Base-by-base conservation (phyloP, 1,140 invertebrate genomes). In the Drosophila pseudoobscura region DNA sequence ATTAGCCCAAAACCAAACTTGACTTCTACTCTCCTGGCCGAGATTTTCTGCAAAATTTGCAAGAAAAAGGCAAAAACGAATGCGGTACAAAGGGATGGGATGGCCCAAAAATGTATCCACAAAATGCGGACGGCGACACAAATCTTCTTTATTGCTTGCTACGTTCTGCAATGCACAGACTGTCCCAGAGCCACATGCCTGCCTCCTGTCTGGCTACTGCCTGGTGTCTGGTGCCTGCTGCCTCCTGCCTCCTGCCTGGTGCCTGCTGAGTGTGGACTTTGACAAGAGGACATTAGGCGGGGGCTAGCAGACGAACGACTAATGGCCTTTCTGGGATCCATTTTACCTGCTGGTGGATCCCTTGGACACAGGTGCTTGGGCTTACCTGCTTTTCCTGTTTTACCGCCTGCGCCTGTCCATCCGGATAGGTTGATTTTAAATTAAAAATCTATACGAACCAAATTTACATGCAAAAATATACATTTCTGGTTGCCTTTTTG, bases 81-180 rank as follows among this genome's bases (percentile, higher is more conserved):
- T 55, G 53, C 41, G 58, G 58, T 50, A 56, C 56, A 17, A 70
- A 66, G 58, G 77, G 45, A 53, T 52, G 58, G 77, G 45, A 49
- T 52, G 35, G 35, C 35, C 35, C 35, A 50, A 72, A 44, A 72
- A 72, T 75, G 68, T 69, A 82, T 77, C 74, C 77, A 74, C 82
- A 85, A 77, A 87, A 85, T 87, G 82, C 69, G 82, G 35, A 78
- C 52, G 74, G 82, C 68, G 70, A 85, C 82, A 85, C 82, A 85
- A 85, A 85, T 85, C 82, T 85, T 85, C 82, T 85, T 85, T 85
- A 85, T 85, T 85, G 82, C 82, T 69, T 78, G 78, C 59, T 85
- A 85, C 82, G 82, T 87, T 84, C 82, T 71, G 74, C 79, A 78
- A 39, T 62, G 60, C 69, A 70, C 70, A 83, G 70, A 9, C 51